These are phyloP conservation scores for Eudyptes chrysolophus DNA, from an alignment of 2,113 vertebrate species.

Conservation along the genomic window DNA sequence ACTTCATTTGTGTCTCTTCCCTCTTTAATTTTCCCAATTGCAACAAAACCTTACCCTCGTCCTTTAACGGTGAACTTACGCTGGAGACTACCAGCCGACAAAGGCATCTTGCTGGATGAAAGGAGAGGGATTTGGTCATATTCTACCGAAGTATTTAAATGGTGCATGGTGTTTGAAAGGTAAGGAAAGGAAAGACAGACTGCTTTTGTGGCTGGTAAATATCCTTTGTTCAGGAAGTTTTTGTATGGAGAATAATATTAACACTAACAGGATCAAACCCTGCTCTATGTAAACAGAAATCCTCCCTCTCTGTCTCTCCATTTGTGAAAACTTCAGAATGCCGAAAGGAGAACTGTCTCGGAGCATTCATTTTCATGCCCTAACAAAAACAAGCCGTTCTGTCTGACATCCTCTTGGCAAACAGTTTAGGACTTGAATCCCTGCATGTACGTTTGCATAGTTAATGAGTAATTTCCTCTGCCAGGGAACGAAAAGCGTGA, in stretches of 20 bases:
- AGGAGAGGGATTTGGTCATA: background rate
- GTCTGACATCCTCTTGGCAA: slow-evolving; percentile 8
- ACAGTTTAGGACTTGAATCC: background rate
- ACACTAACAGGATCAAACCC: background rate
- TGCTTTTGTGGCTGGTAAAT: slow-evolving; percentile 26
- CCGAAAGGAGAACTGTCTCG: background rate
- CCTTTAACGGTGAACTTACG: background rate
- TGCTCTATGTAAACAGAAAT: slow-evolving; percentile 6
- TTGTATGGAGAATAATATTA: background rate
- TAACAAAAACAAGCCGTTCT: background rate
- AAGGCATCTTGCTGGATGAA: background rate
- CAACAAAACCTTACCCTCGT: background rate
- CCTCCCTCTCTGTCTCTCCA: background rate
- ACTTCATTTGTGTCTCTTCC: background rate
- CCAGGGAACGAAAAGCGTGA: background rate
- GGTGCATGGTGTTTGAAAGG: background rate
- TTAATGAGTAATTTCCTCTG: slow-evolving; percentile 28
- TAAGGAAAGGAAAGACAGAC: background rate
- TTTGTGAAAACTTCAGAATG: slow-evolving; percentile 11
- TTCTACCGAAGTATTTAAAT: background rate
- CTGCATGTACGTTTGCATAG: background rate
- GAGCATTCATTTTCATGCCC: background rate
- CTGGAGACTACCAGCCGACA: background rate
- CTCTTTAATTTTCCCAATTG: background rate
- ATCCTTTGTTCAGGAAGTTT: slow-evolving; percentile 18